Evolutionary conservation across 2,113 vertebrate species (phyloP), one percentile per base, ranked within the genome.

Genomic region (Sceloporus tristichus): DNA sequence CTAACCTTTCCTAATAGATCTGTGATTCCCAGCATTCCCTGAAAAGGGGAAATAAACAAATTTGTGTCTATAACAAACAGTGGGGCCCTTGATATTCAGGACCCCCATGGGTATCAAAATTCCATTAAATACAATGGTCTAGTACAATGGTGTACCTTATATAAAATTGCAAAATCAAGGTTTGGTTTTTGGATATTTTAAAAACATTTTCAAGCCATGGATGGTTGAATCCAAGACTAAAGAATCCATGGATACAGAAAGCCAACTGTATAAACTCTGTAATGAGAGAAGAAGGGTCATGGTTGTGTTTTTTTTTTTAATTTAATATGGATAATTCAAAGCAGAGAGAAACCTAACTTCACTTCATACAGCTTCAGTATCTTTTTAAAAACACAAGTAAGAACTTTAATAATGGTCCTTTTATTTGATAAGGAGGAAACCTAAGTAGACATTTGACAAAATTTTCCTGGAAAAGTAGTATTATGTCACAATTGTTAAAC

Each of bases 401-500:
- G 88, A 29, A 38, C 84, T 56, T 90, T 84, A 85, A 3, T 48
- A 85, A 78, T 42, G 77, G 85, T 84, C 74, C 11, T 85, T 38
- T 74, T 77, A 89, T 42, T 2, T 89, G 66, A 48, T 73, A 75
- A 74, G 54, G 74, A 68, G 70, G 29, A 87, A 66, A 23, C 8
- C 11, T 25, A 59, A 78, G 62, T 34, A 42, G 16, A 25, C 62
- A 77, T 93, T 85, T 73, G 1, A 81, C 88, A 89, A 90, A 85
- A 16, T 89, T 4, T 68, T 87, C 74, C 83, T 71, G 85, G 65
- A 85, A 86, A 93, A 82, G 54, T 76, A 92, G 7, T 53, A 38
- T 75, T 68, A 54, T 87, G 59, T 91, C 90, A 88, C 5, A 85
- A 79, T 79, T 89, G 56, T 87, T 70, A 92, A 68, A 62, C 87